phyloP scores from a whole-genome alignment of 2,888 invertebrate genomes.

The Resseliella maxima region DNA sequence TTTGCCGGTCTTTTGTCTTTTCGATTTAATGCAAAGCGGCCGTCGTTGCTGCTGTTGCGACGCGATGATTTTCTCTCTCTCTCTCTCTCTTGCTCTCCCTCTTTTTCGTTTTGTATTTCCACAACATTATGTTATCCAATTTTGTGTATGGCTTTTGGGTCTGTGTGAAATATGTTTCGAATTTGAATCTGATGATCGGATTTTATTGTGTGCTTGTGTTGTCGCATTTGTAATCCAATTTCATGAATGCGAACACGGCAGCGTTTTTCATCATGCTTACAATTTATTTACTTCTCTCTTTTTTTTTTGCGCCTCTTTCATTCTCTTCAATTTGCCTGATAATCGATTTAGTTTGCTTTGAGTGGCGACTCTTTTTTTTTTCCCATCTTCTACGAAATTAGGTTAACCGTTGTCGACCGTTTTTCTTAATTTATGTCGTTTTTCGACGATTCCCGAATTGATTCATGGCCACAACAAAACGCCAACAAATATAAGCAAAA shows the following conservation, averaged over 20 bases:
- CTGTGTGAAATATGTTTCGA: constrained; percentile 38
- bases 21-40: not conserved
- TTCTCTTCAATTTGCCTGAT: not conserved
- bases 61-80: not conserved
- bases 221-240: constrained; percentile 44
- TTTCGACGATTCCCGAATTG: constrained; percentile 1
- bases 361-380: not conserved
- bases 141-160: not conserved
- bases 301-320: not conserved
- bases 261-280: not conserved
- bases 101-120: not conserved
- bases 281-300: not conserved
- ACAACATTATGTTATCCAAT: not conserved
- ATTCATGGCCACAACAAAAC: not conserved
- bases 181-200: constrained; percentile 9
- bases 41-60: not conserved
- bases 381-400: constrained; percentile 33
- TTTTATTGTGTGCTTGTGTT: not conserved
- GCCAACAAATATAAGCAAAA: not conserved
- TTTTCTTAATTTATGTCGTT: constrained; percentile 24
- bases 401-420: constrained; percentile 54
- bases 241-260: not conserved
- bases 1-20: constrained; percentile 38
- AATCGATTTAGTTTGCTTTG: not conserved
- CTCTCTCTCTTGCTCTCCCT: not conserved